phyloP scores from a whole-genome alignment of 2,888 invertebrate species.

The Melipona bicolor region DNA sequence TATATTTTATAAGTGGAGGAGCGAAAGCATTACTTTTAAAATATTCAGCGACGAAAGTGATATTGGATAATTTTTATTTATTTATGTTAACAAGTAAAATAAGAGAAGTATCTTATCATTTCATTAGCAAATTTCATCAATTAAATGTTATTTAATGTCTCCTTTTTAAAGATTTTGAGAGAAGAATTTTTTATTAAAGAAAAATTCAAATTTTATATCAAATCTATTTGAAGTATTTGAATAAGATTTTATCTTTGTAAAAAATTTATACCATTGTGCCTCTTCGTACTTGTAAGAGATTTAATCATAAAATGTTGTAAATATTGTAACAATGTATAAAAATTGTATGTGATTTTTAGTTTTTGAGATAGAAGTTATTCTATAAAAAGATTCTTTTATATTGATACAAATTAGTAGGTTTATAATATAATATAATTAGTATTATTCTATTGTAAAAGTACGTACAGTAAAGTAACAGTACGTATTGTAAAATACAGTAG shows the following conservation, averaged over 20 bases:
- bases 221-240: slow-evolving; percentile 47
- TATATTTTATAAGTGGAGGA: not conserved
- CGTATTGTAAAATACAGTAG: too few species aligned
- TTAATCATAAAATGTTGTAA: slow-evolving; percentile 44
- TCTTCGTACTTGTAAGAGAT: slow-evolving; percentile 55
- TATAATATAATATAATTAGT: too few species aligned
- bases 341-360: slow-evolving; percentile 49
- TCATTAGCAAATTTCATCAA: slow-evolving; percentile 1
- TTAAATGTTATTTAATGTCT: not conserved
- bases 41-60: not conserved
- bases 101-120: not conserved
- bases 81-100: slow-evolving; percentile 4
- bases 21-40: not conserved
- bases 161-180: not conserved
- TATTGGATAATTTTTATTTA: slow-evolving; percentile 14
- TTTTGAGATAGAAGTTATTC: slow-evolving; percentile 25
- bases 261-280: slow-evolving; percentile 77
- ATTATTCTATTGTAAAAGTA: too few species aligned
- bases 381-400: slow-evolving; percentile 19
- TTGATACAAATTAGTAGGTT: not conserved
- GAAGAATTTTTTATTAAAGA: not conserved
- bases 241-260: slow-evolving; percentile 74
- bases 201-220: not conserved
- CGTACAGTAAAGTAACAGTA: too few species aligned
- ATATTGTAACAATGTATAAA: slow-evolving; percentile 62